Evolutionary conservation across 1,140 invertebrate genomes (phyloP), one percentile per base, ranked within the genome.

Genomic region (Pseudomyrmex dendroicus): DNA sequence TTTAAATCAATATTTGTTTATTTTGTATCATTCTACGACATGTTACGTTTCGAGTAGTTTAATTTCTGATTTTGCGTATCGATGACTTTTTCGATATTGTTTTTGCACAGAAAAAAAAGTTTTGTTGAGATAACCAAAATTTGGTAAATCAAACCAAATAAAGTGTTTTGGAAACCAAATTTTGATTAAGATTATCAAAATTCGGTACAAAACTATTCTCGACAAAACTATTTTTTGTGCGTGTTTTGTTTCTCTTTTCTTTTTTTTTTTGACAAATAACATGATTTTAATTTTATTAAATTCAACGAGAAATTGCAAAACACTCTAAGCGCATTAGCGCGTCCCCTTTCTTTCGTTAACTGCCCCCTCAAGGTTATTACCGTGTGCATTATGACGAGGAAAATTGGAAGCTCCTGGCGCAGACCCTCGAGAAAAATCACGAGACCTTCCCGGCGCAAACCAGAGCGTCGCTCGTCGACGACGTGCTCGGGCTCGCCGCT

Each of bases 311-410:
- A 48, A 73, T 61, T 73, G 17, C 44, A 20, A 57, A 22, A 63
- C 10, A 35, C 7, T 35, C 5, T 35, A 35, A 35, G 35, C 35
- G 35, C 35, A 35, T 35, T 35, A 35, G 35, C 5, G 92, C 61
- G 73, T 95, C 15, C 92, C 95, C 46, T 84, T 90, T 10, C 25
- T 73, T 17, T 59, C 52, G 48, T 83, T 77, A 73, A 88, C 72
- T 64, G 67, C 59, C 61, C 89, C 5, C 25, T 35, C 13, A 86
- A 95, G 96, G 96, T 22, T 96, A 95, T 85, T 96, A 96, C 86
- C 92, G 96, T 56, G 96, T 96, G 1, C 96, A 96, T 90, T 96
- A 96, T 90, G 96, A 96, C 74, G 63, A 87, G 15, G 88, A 92
- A 44, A 96, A 96, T 90, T 96, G 96, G 96, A 89, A 94, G 44